Evolutionary conservation across 1,140 invertebrate species (phyloP), one percentile per base, ranked within the genome.

Genomic region (Pteromalus puparum): DNA sequence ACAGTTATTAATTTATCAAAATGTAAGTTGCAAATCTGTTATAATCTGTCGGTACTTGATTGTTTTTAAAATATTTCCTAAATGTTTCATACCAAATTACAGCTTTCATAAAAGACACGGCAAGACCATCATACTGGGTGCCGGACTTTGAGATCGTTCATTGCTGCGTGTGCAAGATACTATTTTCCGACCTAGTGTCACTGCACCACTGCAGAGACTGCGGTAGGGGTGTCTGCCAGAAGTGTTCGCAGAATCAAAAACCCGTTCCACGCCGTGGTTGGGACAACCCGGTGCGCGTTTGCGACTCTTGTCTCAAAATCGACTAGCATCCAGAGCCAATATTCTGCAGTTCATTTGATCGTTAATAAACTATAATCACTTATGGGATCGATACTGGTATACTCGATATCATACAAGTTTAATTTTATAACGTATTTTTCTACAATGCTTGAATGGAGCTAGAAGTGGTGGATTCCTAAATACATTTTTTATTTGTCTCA

Each of bases 141-240:
- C 96, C 97, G 0, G 97, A 98, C 91, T 94, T 94, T 1, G 94
- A 96, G 87, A 94, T 96, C 21, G 94, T 91, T 6, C 90, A 93
- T 46, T 98, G 97, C 90, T 93, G 90, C 81, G 94, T 96, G 1
- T 98, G 97, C 90, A 89, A 95, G 2, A 88, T 89, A 18, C 80
- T 87, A 26, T 93, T 93, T 83, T 89, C 88, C 6, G 87, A 87
- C n/a, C 79, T 82, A 1, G 42, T 93, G 24, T 85, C 93, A 1
- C 93, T 96, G 13, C 97, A 98, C 90, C 97, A 98, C 90, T 98
- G 97, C 89, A 94, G 97, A 72, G 94, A 94, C 80, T 97, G 96
- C 90, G 96, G 96, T 21, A 93, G 95, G 87, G 95, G 95, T 65
- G 95, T 97, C 72, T 95, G 97, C 90, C 94, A 95, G 34, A 91